A percentile compares a stretch with the other conserved stretches of the same genome.
Evolutionary conservation across 2,888 invertebrate genomes (phyloP).

Genomic region (Chalcis sispes): DNA sequence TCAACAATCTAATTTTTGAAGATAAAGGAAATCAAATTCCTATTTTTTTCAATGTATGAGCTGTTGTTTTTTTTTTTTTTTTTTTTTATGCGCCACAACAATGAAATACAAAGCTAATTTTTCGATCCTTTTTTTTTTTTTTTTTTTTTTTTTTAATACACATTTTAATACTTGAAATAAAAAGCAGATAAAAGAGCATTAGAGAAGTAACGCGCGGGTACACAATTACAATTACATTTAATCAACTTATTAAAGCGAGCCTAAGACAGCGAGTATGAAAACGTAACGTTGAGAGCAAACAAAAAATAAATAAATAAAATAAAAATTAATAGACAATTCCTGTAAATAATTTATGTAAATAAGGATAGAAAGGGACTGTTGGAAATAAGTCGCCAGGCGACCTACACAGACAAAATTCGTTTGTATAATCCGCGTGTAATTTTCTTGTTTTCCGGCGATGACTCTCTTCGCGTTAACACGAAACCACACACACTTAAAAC

Average conservation of each 20-base stretch:
- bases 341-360: slow-evolving; percentile 37
- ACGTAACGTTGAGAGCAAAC: slow-evolving; percentile 6
- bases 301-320: too few relatives aligned
- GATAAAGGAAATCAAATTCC: neutral
- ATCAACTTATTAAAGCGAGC: slow-evolving; percentile 3
- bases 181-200: slow-evolving; percentile 20
- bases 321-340: slow-evolving; percentile 45
- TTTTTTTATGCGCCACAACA: neutral
- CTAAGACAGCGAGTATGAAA: slow-evolving; percentile 43
- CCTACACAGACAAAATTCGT: slow-evolving; percentile 1
- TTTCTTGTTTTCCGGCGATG: neutral
- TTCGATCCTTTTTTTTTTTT: slow-evolving; percentile 29
- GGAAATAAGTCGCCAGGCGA: too few relatives aligned
- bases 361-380: slow-evolving; percentile 8
- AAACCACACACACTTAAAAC: neutral
- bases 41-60: slow-evolving; percentile 8
- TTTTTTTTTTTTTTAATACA: slow-evolving; percentile 16
- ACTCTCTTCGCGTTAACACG: neutral
- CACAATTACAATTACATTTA: neutral
- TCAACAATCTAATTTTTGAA: slow-evolving; percentile 13
- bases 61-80: slow-evolving; percentile 43
- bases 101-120: slow-evolving; percentile 8
- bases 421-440: neutral
- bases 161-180: slow-evolving; percentile 63
- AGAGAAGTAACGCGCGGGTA: neutral